Percentiles rank a stretch among this genome's conserved stretches.
Conservation (phyloP, 2,113 vertebrate species). For the Mormyrus iriodes region DNA sequence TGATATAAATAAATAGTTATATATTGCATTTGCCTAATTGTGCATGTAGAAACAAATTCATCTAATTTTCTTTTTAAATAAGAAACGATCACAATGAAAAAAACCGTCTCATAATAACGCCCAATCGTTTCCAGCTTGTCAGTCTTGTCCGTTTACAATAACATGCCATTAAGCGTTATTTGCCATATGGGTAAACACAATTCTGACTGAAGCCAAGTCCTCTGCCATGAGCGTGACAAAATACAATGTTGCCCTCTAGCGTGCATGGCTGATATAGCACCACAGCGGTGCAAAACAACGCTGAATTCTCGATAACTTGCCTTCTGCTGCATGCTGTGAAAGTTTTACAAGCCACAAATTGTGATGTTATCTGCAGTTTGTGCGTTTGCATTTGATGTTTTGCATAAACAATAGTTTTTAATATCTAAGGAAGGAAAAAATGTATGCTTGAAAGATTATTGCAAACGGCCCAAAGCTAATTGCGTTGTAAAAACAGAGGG, state of each 20-base stretch:
- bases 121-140: neutral
- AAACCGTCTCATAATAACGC: neutral
- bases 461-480: neutral
- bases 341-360: neutral
- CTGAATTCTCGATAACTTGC: neutral
- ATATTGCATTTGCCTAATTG: too few relatives aligned
- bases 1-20: neutral
- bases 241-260: slow-evolving; percentile 47
- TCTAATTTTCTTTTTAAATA: neutral
- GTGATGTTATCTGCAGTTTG: neutral
- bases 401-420: neutral
- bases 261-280: slow-evolving; percentile 7
- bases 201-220: neutral
- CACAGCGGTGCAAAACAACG: neutral
- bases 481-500: slow-evolving; percentile 27
- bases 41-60: neutral
- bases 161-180: neutral
- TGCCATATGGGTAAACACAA: neutral
- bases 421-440: neutral
- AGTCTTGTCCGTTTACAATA: neutral
- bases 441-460: neutral
- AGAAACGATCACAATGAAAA: neutral
- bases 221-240: neutral
- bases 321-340: neutral
- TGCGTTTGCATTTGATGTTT: neutral